Evolutionary conservation across 2,113 vertebrate species (phyloP).

Genomic region (Otus sunia): DNA sequence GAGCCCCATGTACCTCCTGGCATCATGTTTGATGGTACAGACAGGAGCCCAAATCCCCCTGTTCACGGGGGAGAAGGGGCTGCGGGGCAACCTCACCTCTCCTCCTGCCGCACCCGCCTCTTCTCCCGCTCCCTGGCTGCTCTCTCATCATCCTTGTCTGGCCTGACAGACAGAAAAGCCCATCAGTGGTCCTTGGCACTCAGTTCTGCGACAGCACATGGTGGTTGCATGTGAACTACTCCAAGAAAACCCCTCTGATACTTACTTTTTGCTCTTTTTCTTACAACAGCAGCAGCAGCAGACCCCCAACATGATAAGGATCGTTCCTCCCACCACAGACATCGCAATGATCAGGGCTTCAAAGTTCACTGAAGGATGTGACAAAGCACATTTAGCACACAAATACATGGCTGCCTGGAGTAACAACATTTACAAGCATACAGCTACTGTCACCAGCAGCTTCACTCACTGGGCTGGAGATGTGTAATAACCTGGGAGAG

Average conservation of each 20-base stretch:
- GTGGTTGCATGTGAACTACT: not conserved
- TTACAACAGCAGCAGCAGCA: conserved; percentile 91
- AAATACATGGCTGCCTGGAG: not conserved
- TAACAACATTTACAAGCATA: too few relatives aligned
- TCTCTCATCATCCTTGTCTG: conserved; percentile 76
- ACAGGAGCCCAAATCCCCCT: not conserved
- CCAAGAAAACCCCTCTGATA: not conserved
- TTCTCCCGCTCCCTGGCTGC: conserved; percentile 78
- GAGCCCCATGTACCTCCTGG: not conserved
- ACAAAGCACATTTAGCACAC: not conserved
- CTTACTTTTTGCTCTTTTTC: conserved; percentile 81
- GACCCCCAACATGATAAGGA: conserved; percentile 81
- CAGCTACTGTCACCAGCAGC: not conserved
- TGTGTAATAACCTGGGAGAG: not conserved
- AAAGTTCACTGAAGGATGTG: conserved; percentile 87
- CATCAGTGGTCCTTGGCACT: not conserved
- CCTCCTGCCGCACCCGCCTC: conserved; percentile 82
- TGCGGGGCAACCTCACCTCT: conserved; percentile 77
- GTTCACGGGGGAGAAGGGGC: not conserved
- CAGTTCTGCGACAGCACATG: not conserved
- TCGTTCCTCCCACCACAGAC: conserved; percentile 80
- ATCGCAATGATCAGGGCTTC: conserved; percentile 89
- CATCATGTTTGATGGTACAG: rapidly evolving
- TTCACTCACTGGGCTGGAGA: not conserved
- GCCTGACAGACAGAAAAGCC: conserved; percentile 20